A percentile compares a stretch with the other conserved stretches of the same genome.
phyloP scores from a whole-genome alignment of 2,113 vertebrate genomes.

The Ptychochromis oligacanthus region DNA sequence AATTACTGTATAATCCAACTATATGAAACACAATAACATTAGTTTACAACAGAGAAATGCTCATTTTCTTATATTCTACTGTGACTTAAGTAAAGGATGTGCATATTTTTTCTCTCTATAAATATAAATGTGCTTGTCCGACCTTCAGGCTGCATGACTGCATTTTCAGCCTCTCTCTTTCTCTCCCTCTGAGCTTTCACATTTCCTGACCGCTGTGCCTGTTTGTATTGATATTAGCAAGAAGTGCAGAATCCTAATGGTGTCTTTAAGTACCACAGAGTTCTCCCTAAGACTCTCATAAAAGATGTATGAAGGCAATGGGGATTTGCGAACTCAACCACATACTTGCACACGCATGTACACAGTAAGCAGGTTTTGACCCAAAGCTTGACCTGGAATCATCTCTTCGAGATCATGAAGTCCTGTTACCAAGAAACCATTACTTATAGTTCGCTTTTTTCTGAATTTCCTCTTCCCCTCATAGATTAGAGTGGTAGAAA shows the following conservation, averaged over 20 bases:
- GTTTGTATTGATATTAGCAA: conserved; percentile 36
- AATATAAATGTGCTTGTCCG: background rate
- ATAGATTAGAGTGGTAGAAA: background rate
- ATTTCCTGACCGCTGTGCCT: background rate
- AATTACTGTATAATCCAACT: background rate
- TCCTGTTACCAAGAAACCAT: conserved; percentile 43
- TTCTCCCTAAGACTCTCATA: conserved; percentile 33
- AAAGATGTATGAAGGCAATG: conserved; percentile 52
- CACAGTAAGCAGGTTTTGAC: conserved; percentile 11
- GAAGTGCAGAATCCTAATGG: conserved; percentile 23
- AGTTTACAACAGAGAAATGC: background rate
- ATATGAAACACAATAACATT: background rate
- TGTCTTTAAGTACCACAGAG: conserved; percentile 9
- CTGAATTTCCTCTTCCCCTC: background rate
- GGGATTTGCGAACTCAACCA: conserved; percentile 3
- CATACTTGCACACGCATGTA: background rate
- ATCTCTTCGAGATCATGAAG: conserved; percentile 20
- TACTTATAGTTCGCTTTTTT: background rate
- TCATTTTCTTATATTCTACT: background rate
- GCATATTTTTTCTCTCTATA: background rate
- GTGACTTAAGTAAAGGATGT: background rate
- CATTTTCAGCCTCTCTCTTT: conserved; percentile 7
- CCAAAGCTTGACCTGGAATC: conserved; percentile 25
- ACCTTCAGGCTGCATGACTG: background rate
- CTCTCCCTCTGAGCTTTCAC: background rate